Evolutionary conservation across 2,113 vertebrate genomes (phyloP), one percentile per base, ranked within the genome.

Genomic region (Dissostichus mawsoni): DNA sequence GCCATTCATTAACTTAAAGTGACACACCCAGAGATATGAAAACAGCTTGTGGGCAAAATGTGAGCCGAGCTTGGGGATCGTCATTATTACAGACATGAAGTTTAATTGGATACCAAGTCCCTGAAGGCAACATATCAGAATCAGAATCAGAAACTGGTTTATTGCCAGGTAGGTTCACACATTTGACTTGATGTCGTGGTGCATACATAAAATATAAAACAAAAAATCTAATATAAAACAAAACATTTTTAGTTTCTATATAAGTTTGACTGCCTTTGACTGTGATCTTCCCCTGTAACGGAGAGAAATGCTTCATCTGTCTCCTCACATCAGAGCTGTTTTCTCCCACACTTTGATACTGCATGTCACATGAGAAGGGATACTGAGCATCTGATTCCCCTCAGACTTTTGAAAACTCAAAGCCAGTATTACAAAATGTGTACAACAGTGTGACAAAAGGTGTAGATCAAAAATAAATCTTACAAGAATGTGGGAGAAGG

Each of bases 271-370:
- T 69, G 56, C 44, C 57, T 82, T 64, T 80, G 72, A 56, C 82
- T 76, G 57, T 73, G 72, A 87, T 89, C 78, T 59, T 41, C n/a
- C 9, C 12, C 71, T 63, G 36, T 78, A 57, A 76, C 63, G 68
- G 71, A 74, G 78, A 71, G 71, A 71, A 75, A 33, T 29, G 23
- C 14, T 75, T 53, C 47, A 29, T 74, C 74, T 77, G 57, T 73
- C 62, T 48, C 18, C 62, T 67, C 52, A 57, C 81, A 79, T 81
- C 63, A 62, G 75, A 79, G 74, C 71, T 14, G 8, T 33, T 58
- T 65, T 33, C 36, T 57, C 20, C 58, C 17, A 51, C 67, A 17
- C 58, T 79, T 41, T 48, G 71, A 61, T 23, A 55, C 45, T 4
- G 51, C 55, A 64, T 80, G 17, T 36, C 14, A 84, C 68, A 71